phyloP scores from a whole-genome alignment of 2,888 invertebrate genomes.

The Mellilla xanthometata region DNA sequence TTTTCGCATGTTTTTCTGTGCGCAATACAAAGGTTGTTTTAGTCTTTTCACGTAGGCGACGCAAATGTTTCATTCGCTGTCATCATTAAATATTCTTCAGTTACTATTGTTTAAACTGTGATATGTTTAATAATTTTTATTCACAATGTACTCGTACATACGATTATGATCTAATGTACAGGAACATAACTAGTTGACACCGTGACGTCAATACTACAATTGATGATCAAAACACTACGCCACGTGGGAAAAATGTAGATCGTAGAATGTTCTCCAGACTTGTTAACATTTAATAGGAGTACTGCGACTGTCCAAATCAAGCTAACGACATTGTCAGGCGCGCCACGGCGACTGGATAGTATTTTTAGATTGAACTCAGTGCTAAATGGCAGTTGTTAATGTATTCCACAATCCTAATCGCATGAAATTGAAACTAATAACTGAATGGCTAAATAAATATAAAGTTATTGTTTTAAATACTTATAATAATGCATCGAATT shows the following conservation, averaged over 20 bases:
- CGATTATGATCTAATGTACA: conserved; percentile 7
- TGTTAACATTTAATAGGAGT: conserved; percentile 4
- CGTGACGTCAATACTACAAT: conserved; percentile 13
- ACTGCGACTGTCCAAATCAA: conserved; percentile 12
- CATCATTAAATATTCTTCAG: too few species aligned
- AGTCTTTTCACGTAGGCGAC: not conserved
- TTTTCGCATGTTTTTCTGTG: conserved; percentile 5
- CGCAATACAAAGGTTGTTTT: conserved; percentile 7
- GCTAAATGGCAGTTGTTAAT: conserved; percentile 20
- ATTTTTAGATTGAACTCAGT: conserved; percentile 31
- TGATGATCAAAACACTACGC: conserved; percentile 6
- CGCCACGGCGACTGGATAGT: conserved; percentile 13
- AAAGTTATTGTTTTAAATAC: too few species aligned
- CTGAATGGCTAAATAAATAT: too few species aligned
- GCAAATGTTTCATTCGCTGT: too few species aligned
- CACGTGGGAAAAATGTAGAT: conserved; percentile 12
- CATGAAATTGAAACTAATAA: too few species aligned
- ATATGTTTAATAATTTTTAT: too few species aligned
- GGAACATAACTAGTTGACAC: conserved; percentile 12
- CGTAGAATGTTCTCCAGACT: conserved; percentile 3
- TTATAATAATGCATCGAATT: too few species aligned
- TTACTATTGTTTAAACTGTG: too few species aligned
- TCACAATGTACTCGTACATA: too few species aligned
- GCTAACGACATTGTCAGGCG: conserved; percentile 7
- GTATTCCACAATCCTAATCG: too few species aligned